Conservation (phyloP, 2,113 vertebrate genomes). For the Nestor notabilis region DNA sequence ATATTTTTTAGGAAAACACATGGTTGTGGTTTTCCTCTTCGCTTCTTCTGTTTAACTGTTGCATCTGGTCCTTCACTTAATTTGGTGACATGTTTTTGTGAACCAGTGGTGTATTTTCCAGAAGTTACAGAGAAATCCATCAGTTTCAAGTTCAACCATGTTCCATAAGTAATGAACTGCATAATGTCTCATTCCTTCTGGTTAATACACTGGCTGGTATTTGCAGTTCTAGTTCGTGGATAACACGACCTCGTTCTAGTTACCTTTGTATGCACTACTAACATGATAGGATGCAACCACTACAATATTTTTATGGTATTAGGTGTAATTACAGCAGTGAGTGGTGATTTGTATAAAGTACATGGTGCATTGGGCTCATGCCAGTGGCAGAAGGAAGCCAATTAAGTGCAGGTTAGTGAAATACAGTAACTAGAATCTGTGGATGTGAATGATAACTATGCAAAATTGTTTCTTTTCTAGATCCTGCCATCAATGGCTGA, state of each 20-base stretch:
- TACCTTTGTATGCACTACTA: neutral
- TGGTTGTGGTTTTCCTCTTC: neutral
- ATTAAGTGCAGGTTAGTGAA: neutral
- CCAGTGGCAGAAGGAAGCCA: neutral
- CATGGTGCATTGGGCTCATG: neutral
- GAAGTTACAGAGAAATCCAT: neutral
- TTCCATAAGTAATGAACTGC: neutral
- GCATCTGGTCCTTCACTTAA: neutral
- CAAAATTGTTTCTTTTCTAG: slow-evolving; percentile 62
- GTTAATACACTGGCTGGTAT: neutral
- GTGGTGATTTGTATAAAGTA: neutral
- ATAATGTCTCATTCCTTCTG: neutral
- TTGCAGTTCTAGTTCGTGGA: neutral
- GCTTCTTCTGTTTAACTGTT: neutral
- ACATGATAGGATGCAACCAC: neutral
- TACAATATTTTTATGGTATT: neutral
- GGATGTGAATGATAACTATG: slow-evolving; percentile 7
- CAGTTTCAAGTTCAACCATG: neutral
- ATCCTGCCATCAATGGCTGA: slow-evolving; percentile 38
- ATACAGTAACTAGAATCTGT: neutral
- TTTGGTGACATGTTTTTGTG: neutral
- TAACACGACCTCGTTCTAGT: neutral
- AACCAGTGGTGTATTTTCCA: neutral
- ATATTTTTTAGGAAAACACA: neutral
- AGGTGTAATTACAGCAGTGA: neutral